Evolutionary conservation across 2,113 vertebrate genomes (phyloP).

Genomic region (Malaclemys terrapin): DNA sequence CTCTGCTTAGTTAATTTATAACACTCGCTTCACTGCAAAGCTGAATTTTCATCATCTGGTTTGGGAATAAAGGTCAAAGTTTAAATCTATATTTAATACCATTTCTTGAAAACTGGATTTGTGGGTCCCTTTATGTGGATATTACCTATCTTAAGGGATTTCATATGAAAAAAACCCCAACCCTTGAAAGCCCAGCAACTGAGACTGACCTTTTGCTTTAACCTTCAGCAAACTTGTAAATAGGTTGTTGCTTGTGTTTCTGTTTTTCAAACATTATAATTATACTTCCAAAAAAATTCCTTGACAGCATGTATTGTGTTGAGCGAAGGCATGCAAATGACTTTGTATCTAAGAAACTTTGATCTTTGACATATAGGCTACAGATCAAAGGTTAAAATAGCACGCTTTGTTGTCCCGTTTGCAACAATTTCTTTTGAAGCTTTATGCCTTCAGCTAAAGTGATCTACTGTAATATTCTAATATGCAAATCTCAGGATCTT

Average conservation of each 20-base stretch:
- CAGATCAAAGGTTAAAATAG: slow-evolving; percentile 72
- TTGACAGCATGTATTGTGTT: slow-evolving; percentile 62
- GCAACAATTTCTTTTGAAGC: slow-evolving; percentile 66
- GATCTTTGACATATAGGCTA: slow-evolving; percentile 70
- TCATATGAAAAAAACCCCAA: slow-evolving; percentile 66
- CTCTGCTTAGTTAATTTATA: slow-evolving; percentile 68
- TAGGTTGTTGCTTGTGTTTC: slow-evolving; percentile 69
- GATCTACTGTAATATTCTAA: slow-evolving; percentile 56
- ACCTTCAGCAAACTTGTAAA: slow-evolving; percentile 64
- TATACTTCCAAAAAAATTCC: slow-evolving; percentile 71
- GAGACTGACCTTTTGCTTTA: slow-evolving; percentile 74
- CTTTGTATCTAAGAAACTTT: slow-evolving; percentile 68
- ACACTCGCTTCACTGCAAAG: slow-evolving; percentile 66
- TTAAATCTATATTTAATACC: slow-evolving; percentile 80
- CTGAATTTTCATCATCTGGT: slow-evolving; percentile 73
- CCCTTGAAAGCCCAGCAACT: slow-evolving; percentile 70
- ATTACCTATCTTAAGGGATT: slow-evolving; percentile 78
- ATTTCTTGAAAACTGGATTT: slow-evolving; percentile 79
- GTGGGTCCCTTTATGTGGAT: slow-evolving; percentile 77
- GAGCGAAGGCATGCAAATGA: slow-evolving; percentile 58
- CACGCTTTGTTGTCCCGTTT: slow-evolving; percentile 50
- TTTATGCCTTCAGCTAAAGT: slow-evolving; percentile 64
- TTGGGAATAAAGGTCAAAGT: slow-evolving; percentile 77
- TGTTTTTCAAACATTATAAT: slow-evolving; percentile 73
- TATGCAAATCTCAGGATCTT: slow-evolving; percentile 72